Evolutionary conservation across 2,888 invertebrate species (phyloP), one percentile per base, ranked within the genome.

Genomic region (Theodoxus fluviatilis): DNA sequence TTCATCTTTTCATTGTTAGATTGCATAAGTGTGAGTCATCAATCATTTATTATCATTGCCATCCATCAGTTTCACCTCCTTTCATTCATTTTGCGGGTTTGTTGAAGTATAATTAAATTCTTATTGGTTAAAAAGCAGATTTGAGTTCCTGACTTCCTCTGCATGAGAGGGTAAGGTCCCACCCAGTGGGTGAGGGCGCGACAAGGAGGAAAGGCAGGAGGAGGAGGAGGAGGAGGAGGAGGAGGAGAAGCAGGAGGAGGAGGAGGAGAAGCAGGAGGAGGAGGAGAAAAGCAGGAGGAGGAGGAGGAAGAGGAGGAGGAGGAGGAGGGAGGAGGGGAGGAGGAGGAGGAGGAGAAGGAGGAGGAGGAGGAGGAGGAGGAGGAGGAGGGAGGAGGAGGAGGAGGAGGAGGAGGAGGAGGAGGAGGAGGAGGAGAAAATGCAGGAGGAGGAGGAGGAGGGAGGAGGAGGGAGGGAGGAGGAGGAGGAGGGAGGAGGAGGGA

Each of bases 221-320:
- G 55, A 47, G 47, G 40, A 52, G 33, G 18, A 37, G 47, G 38
- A 38, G 25, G 49, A 49, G 25, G 49, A 49, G 25, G 49, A 49
- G 25, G 49, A 49, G 25, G 49, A 49, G 25, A 25, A 49, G 25
- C n/a, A 49, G 25, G 49, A 49, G 25, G 49, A 49, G 25, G 49
- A 49, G 25, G 49, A 49, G 25, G 49, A 49, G 25, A 25, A 49
- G 25, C n/a, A 49, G 25, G 49, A 15, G 49, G 49, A 49, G 35
- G 25, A 38, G 38, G 25, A 35, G 40, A 38, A 3, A 38, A 2
- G 31, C 43, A 1, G 67, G 22, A 7, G 61, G 67, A 59, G 61
- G 31, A 31, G 31, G 61, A 22, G 61, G 31, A 31, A 59, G 61
- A 59, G 49, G 25, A 25, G 25, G 49, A 49, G 49, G n/a, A 55